These are phyloP conservation scores for Spisula solida DNA, from an alignment of 2,888 invertebrate genomes.

Conservation along the genomic window DNA sequence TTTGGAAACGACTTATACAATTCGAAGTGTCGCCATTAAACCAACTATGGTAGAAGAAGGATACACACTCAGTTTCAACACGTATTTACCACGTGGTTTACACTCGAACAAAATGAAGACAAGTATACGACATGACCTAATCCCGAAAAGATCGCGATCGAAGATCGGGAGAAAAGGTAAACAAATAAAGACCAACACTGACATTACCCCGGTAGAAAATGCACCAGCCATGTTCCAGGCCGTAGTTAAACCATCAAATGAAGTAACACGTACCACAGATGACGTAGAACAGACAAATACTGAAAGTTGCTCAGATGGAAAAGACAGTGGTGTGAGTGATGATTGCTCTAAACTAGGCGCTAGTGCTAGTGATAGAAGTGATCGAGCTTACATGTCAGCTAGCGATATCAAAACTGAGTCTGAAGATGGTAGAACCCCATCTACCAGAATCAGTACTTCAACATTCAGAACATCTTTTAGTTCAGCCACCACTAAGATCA, in stretches of 20 bases:
- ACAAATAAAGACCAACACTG: not conserved
- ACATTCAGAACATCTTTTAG: not conserved
- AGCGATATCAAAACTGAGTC: not conserved
- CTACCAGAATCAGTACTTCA: not conserved
- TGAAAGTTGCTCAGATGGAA: not conserved
- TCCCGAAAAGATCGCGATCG: not conserved
- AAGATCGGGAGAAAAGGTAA: not conserved
- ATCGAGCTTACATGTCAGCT: not conserved
- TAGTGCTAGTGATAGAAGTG: constrained; percentile 9
- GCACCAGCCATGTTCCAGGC: not conserved
- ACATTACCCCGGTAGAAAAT: constrained; percentile 1
- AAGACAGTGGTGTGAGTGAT: not conserved
- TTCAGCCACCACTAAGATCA: not conserved
- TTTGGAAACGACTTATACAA: constrained; percentile 2
- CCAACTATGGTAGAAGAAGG: not conserved
- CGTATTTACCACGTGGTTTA: not conserved
- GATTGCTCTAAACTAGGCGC: not conserved
- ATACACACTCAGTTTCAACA: constrained; percentile 3
- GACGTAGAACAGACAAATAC: not conserved
- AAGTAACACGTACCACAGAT: not conserved
- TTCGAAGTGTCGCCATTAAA: not conserved
- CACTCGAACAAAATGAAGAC: constrained; percentile 8
- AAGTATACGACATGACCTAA: not conserved
- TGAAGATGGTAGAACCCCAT: not conserved
- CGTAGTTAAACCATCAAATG: not conserved